phyloP scores from a whole-genome alignment of 2,797 vertebrate genomes.

The Nothura maculosa region DNA sequence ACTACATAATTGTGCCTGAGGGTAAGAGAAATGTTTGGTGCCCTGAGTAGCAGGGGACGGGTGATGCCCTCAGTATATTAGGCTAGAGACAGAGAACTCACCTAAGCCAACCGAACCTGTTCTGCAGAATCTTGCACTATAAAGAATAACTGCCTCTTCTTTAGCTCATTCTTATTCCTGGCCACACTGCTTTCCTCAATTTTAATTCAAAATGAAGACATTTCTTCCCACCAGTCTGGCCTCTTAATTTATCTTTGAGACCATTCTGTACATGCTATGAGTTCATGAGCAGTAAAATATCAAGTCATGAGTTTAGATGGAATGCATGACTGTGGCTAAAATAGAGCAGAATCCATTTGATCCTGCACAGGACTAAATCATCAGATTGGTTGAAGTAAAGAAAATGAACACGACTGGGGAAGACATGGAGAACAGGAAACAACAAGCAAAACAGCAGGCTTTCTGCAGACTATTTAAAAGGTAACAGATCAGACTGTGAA shows the following conservation, averaged over 20 bases:
- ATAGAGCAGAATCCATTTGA: neutral
- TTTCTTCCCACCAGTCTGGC: neutral
- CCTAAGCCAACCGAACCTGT: slow-evolving; percentile 1
- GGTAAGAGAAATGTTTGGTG: neutral
- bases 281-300: neutral
- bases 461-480: neutral
- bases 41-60: neutral
- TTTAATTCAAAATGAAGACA: neutral
- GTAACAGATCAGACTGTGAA: neutral
- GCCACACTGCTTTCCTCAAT: neutral
- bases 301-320: neutral
- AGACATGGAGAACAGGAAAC: neutral
- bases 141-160: neutral
- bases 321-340: neutral
- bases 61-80: neutral
- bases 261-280: neutral
- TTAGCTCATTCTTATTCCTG: neutral
- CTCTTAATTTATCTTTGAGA: neutral
- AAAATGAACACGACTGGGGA: neutral
- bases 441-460: neutral
- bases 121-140: neutral
- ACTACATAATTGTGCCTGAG: neutral
- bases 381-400: neutral
- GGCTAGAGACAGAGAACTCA: neutral
- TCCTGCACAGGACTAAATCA: neutral